Evolutionary conservation across 2,797 vertebrate genomes (phyloP).

Genomic region (Oreochromis grahami): DNA sequence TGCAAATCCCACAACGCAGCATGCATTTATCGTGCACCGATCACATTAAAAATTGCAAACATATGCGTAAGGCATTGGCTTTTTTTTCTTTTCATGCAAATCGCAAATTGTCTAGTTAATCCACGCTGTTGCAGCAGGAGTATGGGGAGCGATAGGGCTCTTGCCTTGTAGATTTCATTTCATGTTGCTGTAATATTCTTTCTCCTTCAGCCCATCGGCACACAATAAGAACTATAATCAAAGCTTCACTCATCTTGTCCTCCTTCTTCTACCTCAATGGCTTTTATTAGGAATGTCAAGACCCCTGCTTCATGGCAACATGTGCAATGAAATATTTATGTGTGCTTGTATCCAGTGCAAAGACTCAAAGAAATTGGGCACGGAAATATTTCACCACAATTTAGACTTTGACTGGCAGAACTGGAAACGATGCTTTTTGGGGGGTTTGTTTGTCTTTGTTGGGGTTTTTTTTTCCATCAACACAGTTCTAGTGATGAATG

Average conservation of each 20-base stretch:
- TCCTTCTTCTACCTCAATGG: constrained; percentile 29
- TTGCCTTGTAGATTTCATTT: constrained; percentile 43
- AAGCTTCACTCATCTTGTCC: constrained; percentile 48
- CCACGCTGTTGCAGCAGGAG: not conserved
- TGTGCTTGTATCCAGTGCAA: constrained; percentile 43
- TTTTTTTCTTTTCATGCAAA: not conserved
- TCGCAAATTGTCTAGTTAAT: constrained; percentile 1
- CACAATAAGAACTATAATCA: constrained; percentile 60
- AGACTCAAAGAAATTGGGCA: constrained; percentile 36
- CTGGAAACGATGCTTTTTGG: constrained; percentile 14
- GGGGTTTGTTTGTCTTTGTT: not conserved
- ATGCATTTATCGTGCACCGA: not conserved
- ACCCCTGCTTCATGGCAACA: constrained; percentile 39
- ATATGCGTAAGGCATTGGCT: not conserved
- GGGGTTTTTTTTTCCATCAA: not conserved
- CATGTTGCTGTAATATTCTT: constrained; percentile 39
- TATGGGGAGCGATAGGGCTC: constrained; percentile 3
- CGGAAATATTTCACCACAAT: constrained; percentile 47
- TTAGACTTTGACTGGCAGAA: constrained; percentile 28
- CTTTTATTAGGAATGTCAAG: constrained; percentile 49
- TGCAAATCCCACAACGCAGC: not conserved
- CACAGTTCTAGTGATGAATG: not conserved
- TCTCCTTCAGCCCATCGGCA: not conserved
- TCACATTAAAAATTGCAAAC: not conserved
- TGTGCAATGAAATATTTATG: constrained; percentile 45